Conservation (phyloP, 2,113 vertebrate genomes). For the Sisor rabdophorus region DNA sequence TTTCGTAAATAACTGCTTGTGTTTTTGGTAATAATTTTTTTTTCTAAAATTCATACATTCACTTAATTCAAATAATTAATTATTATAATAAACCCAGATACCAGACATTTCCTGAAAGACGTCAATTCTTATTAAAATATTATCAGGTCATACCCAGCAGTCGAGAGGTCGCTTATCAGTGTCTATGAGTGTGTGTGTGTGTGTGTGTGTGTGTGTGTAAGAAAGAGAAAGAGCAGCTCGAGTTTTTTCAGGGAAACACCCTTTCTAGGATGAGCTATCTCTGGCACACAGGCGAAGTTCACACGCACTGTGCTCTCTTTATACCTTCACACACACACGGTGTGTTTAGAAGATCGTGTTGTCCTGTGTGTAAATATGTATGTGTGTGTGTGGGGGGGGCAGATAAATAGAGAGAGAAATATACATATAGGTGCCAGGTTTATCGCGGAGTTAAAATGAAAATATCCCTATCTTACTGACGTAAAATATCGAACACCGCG, state of each 20-base stretch:
- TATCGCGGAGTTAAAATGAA: neutral
- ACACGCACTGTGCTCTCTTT: slow-evolving; percentile 50
- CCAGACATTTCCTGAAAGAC: slow-evolving; percentile 17
- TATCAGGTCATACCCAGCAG: slow-evolving; percentile 68
- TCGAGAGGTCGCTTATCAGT: slow-evolving; percentile 63
- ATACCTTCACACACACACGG: slow-evolving; percentile 51
- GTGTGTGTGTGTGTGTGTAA: neutral
- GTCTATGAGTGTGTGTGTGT: slow-evolving; percentile 64
- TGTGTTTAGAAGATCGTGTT: slow-evolving; percentile 49
- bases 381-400: neutral
- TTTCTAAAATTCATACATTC: too few species aligned
- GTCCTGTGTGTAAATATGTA: neutral
- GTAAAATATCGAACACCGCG: too few species aligned
- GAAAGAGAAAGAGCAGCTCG: slow-evolving; percentile 10
- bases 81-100: neutral
- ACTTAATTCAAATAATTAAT: neutral
- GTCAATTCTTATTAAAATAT: slow-evolving; percentile 56
- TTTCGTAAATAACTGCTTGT: too few species aligned
- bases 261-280: slow-evolving; percentile 68
- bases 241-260: slow-evolving; percentile 67
- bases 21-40: too few species aligned
- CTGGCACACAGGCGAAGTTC: slow-evolving; percentile 66
- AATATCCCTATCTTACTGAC: too few species aligned
- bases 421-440: neutral
- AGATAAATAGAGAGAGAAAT: too few species aligned